Evolutionary conservation across 2,797 vertebrate species (phyloP), one percentile per base, ranked within the genome.

Genomic region (Hemitrygon akajei): DNA sequence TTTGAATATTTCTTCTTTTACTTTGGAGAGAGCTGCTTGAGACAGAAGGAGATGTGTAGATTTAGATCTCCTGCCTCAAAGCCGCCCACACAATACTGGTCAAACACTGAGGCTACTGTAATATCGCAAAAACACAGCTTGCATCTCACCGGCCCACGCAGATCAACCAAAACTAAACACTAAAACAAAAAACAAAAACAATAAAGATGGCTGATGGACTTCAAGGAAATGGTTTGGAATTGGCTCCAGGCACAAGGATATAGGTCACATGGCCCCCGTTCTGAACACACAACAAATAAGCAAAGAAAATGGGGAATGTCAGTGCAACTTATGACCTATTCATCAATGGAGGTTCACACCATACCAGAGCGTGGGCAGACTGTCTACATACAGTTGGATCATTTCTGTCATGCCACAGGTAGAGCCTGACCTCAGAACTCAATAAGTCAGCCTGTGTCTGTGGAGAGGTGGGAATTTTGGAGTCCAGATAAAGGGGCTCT

Each of bases 91-190:
- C 86, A 89, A 89, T 10, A 37, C 34, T 69, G 86, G 86, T 69
- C 86, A 89, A 89, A 89, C 86, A 89, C n/a, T 69, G 58, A 63
- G 86, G 16, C 86, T 37, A 89, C 60, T 89, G n/a, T 89, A 37
- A 4, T 18, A 63, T 66, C n/a, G 11, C 63, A 89, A 86, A n/a
- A 58, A 89, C 60, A 89, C 63, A 89, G n/a, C 86, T 89, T 89
- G 60, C 60, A 37, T 63, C 58, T 22, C 16, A 37, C n/a, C n/a
- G 9, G 16, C 86, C 63, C 18, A 89, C n/a, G n/a, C 63, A 40
- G 69, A 89, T 37, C n/a, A 37, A 89, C 37, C n/a, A 63, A 89
- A 66, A 89, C 34, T 87, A 9, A 87, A 60, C 27, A 20, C 66
- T 63, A 87, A 66, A 87, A 58, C 81, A 3, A 56, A 1, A 84